Evolutionary conservation across 2,113 vertebrate genomes (phyloP), one percentile per base, ranked within the genome.

Genomic region (Petromus typicus): DNA sequence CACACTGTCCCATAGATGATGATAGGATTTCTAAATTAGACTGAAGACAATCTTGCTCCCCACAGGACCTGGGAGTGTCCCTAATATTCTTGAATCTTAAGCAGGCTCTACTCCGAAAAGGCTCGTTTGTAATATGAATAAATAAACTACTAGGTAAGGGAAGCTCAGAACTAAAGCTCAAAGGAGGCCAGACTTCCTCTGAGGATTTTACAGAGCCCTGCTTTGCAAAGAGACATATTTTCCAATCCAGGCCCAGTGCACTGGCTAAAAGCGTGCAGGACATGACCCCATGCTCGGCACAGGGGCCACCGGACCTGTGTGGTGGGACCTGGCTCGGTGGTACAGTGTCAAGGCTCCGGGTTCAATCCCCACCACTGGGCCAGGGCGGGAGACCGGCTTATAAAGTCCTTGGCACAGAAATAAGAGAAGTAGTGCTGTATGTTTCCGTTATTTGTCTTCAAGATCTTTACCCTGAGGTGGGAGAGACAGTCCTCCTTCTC

Each of bases 371-470:
- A 67, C 32, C 45, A 3, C 82, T 48, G 43, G 27, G 30, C 43
- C 40, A 32, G 20, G 45, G 71, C 25, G 2, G 75, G 5, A 45
- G 40, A 11, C 40, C 1, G 22, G 12, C 1, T 43, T n/a, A 66
- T 34, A 17, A 78, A 51, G 75, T 54, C 75, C 48, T 48, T 22
- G 48, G 16, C 18, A 7, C 1, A 7, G 37, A 40, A 22, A 34
- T 23, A 45, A 64, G 45, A 13, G 23, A 66, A 23, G 7, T 51
- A 43, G 6, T n/a, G 40, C 51, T 22, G 2, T n/a, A 14, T 11
- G 34, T 86, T 94, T 81, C 16, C 48, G 81, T 92, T 63, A 54
- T 79, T 91, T 76, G 45, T 81, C 85, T 92, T 67, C 54, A 66
- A 56, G 51, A 80, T 40, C 66, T 64, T 37, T 57, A 87, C 63